Evolutionary conservation across 2,888 invertebrate species (phyloP), one percentile per base, ranked within the genome.

Genomic region (Oscheius sp.): DNA sequence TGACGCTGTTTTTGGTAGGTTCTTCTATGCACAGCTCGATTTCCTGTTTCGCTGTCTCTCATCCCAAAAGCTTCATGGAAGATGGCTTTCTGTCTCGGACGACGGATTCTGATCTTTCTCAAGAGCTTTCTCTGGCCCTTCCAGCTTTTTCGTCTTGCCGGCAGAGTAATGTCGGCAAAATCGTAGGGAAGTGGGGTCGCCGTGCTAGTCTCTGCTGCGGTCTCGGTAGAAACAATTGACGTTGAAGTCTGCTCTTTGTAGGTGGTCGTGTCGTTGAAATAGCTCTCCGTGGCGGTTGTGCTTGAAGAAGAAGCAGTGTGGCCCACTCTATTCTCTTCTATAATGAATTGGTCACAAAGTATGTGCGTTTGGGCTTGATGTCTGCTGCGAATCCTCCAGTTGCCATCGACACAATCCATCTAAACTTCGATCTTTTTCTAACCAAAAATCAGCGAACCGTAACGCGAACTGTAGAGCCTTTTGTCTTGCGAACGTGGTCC

Each of bases 341-440:
- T 68, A 33, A 68, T 55, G 35, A 68, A 68, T 29, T 68, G 68
- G 42, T 68, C 68, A 35, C 68, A 68, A n/a, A 68, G 53, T 13
- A 68, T 68, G 42, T 68, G 35, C 5, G 29, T 51, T 42, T 68
- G 68, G 10, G 55, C 33, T 13, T 55, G 53, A 3, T 53, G 51
- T 35, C 55, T 53, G 53, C 35, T 55, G n/a, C 55, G 53, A 37
- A 68, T 53, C 29, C 10, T 53, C 68, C 68, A 68, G 10, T 53
- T 13, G 7, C 68, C 68, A 37, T 53, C 53, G 13, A 35, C n/a
- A 29, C 68, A 68, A 13, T 51, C 21, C 53, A 68, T 13, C 68
- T 68, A 29, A 68, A 68, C 10, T 33, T 21, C 11, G 50, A 63
- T 29, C 9, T 33, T 37, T 33, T 33, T 60, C 10, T 13, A 35